Evolutionary conservation across 1,140 invertebrate genomes (phyloP).

Genomic region (Macrobrachium nipponense): DNA sequence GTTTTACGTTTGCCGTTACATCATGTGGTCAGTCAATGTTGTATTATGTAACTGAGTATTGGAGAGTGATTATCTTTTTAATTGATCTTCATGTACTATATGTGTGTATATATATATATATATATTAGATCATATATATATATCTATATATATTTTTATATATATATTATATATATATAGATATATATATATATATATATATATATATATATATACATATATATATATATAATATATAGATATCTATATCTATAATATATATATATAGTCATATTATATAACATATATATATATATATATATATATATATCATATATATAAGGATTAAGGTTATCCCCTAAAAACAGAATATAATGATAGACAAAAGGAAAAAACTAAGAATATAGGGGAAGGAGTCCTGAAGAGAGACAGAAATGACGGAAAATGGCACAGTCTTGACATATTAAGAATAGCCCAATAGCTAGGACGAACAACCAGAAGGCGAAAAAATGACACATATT

Average conservation of each 20-base stretch:
- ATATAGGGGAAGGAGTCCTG: too few species aligned
- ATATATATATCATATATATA: not conserved
- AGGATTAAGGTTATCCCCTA: not conserved
- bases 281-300: constrained; percentile 18
- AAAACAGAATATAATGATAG: too few species aligned
- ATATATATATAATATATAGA: constrained; percentile 13
- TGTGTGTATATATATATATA: not conserved
- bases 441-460: too few species aligned
- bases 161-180: constrained; percentile 13
- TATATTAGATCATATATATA: not conserved
- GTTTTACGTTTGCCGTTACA: too few species aligned
- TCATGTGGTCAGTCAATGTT: too few species aligned
- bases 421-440: too few species aligned
- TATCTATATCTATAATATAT: constrained; percentile 18
- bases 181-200: constrained; percentile 3
- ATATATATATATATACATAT: constrained; percentile 11
- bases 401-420: too few species aligned
- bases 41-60: too few species aligned
- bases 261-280: constrained; percentile 6
- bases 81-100: not conserved
- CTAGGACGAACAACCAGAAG: too few species aligned
- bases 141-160: constrained; percentile 11
- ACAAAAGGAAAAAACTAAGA: too few species aligned
- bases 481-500: too few species aligned
- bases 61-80: too few species aligned